These are phyloP conservation scores for Drosophila bifasciata DNA, from an alignment of 1,140 invertebrate species.

Conservation along the genomic window DNA sequence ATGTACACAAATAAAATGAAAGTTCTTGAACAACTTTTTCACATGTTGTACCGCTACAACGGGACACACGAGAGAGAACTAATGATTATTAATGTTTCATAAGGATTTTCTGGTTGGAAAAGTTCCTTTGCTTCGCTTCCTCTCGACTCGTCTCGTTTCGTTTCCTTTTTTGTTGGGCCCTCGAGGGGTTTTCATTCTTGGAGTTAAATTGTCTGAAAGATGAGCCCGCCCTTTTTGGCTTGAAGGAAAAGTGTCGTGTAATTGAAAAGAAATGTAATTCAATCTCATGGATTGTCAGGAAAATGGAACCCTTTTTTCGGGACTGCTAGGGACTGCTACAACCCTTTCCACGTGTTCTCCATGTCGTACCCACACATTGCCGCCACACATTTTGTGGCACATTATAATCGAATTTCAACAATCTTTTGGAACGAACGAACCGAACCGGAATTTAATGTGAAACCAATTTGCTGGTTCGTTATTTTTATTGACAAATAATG, in stretches of 20 bases:
- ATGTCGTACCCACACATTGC: not conserved
- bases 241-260: slow-evolving; percentile 47
- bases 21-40: slow-evolving; percentile 31
- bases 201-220: slow-evolving; percentile 63
- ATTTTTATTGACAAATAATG: slow-evolving; percentile 40
- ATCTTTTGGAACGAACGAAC: slow-evolving; percentile 30
- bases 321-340: not conserved
- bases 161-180: slow-evolving; percentile 24
- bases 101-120: slow-evolving; percentile 63
- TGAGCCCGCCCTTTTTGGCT: slow-evolving; percentile 32
- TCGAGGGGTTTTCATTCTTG: slow-evolving; percentile 22
- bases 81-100: slow-evolving; percentile 77
- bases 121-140: slow-evolving; percentile 40
- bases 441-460: slow-evolving; percentile 5
- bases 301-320: not conserved
- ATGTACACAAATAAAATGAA: slow-evolving; percentile 12
- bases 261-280: slow-evolving; percentile 60
- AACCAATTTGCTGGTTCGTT: not conserved
- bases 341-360: not conserved
- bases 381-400: not conserved
- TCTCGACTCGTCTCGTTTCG: slow-evolving; percentile 29
- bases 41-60: slow-evolving; percentile 31
- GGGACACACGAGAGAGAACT: slow-evolving; percentile 51
- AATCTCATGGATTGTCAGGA: slow-evolving; percentile 9
- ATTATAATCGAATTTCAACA: slow-evolving; percentile 17